phyloP scores from a whole-genome alignment of 2,888 invertebrate genomes.

The Euplagia quadripunctaria region DNA sequence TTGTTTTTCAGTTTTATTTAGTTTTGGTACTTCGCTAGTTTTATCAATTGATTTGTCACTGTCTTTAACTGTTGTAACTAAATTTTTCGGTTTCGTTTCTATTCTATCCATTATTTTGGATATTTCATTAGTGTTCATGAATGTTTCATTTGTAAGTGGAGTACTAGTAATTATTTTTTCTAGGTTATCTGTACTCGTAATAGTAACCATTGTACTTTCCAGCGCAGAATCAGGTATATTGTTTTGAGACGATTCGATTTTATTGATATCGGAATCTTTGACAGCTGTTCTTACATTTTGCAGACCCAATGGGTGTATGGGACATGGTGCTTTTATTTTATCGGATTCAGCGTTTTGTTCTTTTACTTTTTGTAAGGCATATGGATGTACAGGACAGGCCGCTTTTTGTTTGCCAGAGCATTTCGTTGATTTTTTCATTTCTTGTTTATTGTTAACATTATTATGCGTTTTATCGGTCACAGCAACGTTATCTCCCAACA shows the following conservation, averaged over 20 bases:
- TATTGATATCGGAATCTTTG: not conserved
- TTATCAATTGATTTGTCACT: conserved; percentile 8
- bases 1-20: conserved; percentile 20
- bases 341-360: not conserved
- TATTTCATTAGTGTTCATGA: not conserved
- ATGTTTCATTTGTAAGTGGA: not conserved
- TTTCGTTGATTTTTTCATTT: conserved; percentile 6
- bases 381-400: conserved; percentile 10
- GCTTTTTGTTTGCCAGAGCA: not conserved
- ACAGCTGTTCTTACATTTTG: not conserved
- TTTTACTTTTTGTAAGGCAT: conserved; percentile 8
- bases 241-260: not conserved
- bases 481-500: not conserved
- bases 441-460: not conserved
- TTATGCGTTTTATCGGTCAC: not conserved
- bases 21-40: not conserved
- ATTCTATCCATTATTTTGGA: not conserved
- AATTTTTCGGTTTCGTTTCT: conserved; percentile 1
- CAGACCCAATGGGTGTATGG: conserved; percentile 5
- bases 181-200: no score
- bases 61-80: conserved; percentile 11
- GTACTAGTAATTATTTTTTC: not conserved
- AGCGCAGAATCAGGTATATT: not conserved
- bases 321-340: conserved; percentile 5
- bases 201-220: not conserved